Evolutionary conservation across 2,113 vertebrate genomes (phyloP).

Genomic region (Calidris pygmaea): DNA sequence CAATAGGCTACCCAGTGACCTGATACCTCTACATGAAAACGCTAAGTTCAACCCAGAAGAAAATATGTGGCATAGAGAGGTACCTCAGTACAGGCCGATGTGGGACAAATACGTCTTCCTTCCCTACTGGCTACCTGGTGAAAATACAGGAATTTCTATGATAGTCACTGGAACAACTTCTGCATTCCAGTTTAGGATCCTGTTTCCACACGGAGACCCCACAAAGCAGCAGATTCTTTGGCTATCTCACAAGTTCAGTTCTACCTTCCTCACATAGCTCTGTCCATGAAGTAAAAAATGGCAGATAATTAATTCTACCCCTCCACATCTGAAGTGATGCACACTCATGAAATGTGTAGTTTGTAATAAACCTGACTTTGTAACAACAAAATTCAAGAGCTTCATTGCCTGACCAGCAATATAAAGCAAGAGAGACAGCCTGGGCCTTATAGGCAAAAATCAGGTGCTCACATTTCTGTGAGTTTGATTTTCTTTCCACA

Average conservation of each 20-base stretch:
- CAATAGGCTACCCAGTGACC: not conserved
- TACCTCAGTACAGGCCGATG: not conserved
- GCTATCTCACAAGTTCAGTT: not conserved
- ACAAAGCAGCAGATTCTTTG: not conserved
- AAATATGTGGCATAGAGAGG: not conserved
- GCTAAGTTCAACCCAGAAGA: not conserved
- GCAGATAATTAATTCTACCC: not conserved
- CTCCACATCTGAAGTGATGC: not conserved
- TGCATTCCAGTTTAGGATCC: not conserved
- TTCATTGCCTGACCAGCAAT: not conserved
- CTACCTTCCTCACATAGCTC: not conserved
- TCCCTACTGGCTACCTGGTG: not conserved
- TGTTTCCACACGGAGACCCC: not conserved
- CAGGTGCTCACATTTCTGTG: not conserved
- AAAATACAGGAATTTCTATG: not conserved
- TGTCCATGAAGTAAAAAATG: not conserved
- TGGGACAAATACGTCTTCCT: not conserved
- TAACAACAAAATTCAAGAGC: not conserved
- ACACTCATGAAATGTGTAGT: fast-evolving
- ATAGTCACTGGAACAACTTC: not conserved
- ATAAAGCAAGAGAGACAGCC: not conserved
- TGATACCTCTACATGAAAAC: not conserved
- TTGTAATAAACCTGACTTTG: not conserved
- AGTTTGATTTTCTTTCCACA: not conserved
- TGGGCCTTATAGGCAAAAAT: not conserved